Evolutionary conservation across 2,113 vertebrate species (phyloP).

Genomic region (Orcinus orca): DNA sequence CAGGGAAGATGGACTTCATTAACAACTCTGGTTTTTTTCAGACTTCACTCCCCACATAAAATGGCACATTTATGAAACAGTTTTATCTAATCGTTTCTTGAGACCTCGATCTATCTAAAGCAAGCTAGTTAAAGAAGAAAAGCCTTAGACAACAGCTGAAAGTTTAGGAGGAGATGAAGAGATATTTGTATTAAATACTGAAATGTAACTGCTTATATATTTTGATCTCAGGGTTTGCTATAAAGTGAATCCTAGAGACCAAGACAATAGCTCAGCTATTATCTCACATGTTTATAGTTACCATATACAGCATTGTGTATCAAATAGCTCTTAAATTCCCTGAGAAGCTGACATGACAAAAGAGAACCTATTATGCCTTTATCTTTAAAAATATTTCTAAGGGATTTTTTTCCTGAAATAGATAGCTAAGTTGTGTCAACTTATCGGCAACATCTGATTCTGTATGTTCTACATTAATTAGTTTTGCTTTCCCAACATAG

Average conservation of each 20-base stretch:
- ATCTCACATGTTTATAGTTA: background rate
- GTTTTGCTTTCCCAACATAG: background rate
- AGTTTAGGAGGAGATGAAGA: background rate
- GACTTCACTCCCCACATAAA: background rate
- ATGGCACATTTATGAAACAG: background rate
- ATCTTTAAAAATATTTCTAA: conserved; percentile 17
- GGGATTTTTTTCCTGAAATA: background rate
- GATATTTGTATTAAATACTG: background rate
- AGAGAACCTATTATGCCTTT: background rate
- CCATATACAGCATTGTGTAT: conserved; percentile 8
- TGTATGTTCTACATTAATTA: conserved; percentile 18
- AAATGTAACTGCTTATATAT: background rate
- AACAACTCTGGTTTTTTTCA: background rate
- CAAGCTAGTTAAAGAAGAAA: background rate
- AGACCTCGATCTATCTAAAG: background rate
- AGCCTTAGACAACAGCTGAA: background rate
- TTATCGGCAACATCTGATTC: background rate
- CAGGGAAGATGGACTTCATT: background rate
- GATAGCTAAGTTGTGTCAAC: background rate
- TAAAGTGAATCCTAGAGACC: conserved; percentile 22
- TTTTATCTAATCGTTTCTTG: background rate
- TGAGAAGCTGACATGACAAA: conserved; percentile 23
- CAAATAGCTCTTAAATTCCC: background rate
- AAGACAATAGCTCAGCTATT: conserved; percentile 34
- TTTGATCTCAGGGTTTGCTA: background rate